Evolutionary conservation across 2,888 invertebrate species (phyloP), one percentile per base, ranked within the genome.

Genomic region (Pyrrhia umbra): DNA sequence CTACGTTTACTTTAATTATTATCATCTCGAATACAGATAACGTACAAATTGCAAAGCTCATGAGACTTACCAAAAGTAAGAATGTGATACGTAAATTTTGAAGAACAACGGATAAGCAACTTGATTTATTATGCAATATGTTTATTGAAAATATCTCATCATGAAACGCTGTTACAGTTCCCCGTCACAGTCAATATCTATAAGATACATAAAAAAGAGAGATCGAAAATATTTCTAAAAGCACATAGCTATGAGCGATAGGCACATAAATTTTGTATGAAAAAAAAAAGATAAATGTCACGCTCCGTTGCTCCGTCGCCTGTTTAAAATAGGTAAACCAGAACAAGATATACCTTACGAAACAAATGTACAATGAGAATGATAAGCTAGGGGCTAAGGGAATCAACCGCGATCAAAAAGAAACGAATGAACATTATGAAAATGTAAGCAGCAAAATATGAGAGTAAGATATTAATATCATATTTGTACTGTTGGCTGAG

Each of bases 331-430:
- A n/a, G n/a, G n/a, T n/a, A 56, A 51, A 30, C 13, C 18, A 20
- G 18, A 23, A 34, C 16, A 18, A 46, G 10, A 21, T 39, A 13
- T 39, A 49, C n/a, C 13, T 56, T 27, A 25, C 45, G 18, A 51
- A 55, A 56, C 27, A 49, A 46, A 72, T 47, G 34, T 65, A 72
- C 27, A 37, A 73, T 57, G 18, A 16, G 42, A 57, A 66, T 30
- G 47, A 57, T 67, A 49, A 43, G 42, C 37, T 13, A 46, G 43
- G 18, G 20, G 50, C 6, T 3, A 8, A 13, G 18, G 50, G 40
- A 4, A 56, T 27, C 25, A 45, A 23, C 30, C 16, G 10, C 9
- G 57, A 47, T 67, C 47, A 52, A 57, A 49, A 57, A 20, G n/a
- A 9, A 10, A 37, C 15, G 25, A 10, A 8, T 6, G 39, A 50